Evolutionary conservation across 2,113 vertebrate genomes (phyloP), one percentile per base, ranked within the genome.

Genomic region (Emydura subglobosa): DNA sequence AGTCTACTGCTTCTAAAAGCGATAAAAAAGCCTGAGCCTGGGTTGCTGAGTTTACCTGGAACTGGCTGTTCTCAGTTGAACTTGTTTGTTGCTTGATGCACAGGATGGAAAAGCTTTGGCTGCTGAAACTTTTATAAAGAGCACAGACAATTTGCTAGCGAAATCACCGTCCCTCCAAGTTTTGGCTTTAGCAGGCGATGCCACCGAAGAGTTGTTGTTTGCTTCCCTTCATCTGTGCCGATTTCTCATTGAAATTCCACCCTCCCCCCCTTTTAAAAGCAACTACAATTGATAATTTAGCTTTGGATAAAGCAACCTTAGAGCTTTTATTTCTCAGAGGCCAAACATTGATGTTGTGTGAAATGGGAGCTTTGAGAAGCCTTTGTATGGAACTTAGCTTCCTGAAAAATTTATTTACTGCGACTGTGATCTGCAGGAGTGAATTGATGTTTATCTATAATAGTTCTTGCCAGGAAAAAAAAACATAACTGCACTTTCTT

Each of bases 361-460:
- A 98, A 98, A 97, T 92, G 96, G 97, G 97, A 98, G 97, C 97
- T 98, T 97, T 96, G 97, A 95, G 74, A 94, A 97, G 96, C 94
- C 97, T 98, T 98, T 98, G 98, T 98, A 93, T 87, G 44, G 96
- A 97, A 97, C 97, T 97, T 84, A 94, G 95, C 97, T 97, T 98
- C 97, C 97, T 98, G 98, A 98, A 98, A 98, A 98, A 98, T 98
- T 98, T 98, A 98, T 98, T 98, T 98, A 96, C 98, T 96, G 97
- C 91, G 79, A 95, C 98, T 98, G 97, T 95, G 98, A 98, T 98
- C 97, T 2, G 61, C 96, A 92, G 98, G 97, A 98, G 97, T 2
- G 95, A 97, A 98, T 97, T 97, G 97, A 98, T 98, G 98, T 98
- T 98, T 98, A 97, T 98, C 97, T 98, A 74, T 94, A 96, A 96